Conservation (phyloP, 2,797 vertebrate genomes). For the Acanthornis magna region DNA sequence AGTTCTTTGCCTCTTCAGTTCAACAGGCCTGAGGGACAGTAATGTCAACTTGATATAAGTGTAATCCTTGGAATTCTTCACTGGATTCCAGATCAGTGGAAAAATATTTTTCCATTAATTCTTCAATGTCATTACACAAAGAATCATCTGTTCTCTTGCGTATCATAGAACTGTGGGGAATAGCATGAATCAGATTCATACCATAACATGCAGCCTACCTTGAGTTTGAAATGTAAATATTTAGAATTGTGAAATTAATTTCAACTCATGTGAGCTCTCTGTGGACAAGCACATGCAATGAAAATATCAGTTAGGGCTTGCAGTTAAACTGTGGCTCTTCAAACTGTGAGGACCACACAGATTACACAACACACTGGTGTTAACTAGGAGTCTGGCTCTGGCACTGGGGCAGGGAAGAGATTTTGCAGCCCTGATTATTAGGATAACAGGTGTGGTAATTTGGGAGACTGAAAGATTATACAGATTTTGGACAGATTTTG, state of each 20-base stretch:
- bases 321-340: background rate
- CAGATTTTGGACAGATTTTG: background rate
- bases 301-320: background rate
- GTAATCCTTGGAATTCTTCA: background rate
- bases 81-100: background rate
- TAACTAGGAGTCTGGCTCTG: background rate
- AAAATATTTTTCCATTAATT: background rate
- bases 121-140: background rate
- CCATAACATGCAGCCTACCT: background rate
- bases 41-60: background rate
- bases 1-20: background rate
- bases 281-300: background rate
- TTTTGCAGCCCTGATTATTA: background rate
- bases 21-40: background rate
- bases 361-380: background rate
- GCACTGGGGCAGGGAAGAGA: background rate
- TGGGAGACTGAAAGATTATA: background rate
- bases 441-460: background rate
- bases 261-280: background rate
- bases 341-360: background rate
- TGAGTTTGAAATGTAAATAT: background rate
- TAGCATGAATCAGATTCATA: background rate
- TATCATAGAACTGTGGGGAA: background rate
- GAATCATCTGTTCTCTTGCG: background rate
- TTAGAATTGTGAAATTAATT: background rate